phyloP scores from a whole-genome alignment of 2,888 invertebrate species.

The Troides helena region DNA sequence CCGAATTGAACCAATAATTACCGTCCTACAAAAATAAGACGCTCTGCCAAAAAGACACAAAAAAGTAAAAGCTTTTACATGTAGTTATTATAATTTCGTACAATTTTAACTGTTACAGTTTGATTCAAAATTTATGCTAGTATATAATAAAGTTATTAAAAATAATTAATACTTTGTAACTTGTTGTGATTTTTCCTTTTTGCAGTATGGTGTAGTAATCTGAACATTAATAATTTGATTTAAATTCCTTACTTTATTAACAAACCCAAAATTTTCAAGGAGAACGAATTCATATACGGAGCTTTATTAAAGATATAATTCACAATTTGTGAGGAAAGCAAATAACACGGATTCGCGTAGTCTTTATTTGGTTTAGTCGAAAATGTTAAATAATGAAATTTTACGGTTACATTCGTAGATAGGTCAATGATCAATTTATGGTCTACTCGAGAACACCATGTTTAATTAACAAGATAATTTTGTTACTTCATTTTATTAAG shows the following conservation, averaged over 20 bases:
- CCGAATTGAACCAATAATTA: too few relatives aligned
- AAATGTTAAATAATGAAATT: not conserved
- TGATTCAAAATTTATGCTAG: too few relatives aligned
- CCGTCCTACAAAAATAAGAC: too few relatives aligned
- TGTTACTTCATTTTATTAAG: too few relatives aligned
- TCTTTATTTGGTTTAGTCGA: not conserved
- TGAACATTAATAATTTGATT: constrained; percentile 8
- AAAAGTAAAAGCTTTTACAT: too few relatives aligned
- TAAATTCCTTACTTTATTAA: constrained; percentile 5
- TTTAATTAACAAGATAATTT: not conserved
- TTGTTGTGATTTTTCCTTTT: not conserved
- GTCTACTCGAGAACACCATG: not conserved
- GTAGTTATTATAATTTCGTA: too few relatives aligned
- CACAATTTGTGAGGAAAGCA: constrained; percentile 10
- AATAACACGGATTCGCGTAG: not conserved
- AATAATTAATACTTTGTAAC: too few relatives aligned
- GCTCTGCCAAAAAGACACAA: too few relatives aligned
- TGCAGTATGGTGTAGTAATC: not conserved
- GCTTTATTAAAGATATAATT: constrained; percentile 16
- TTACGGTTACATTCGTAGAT: not conserved
- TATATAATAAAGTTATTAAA: too few relatives aligned
- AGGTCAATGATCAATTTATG: not conserved
- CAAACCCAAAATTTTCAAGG: constrained; percentile 1
- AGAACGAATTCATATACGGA: constrained; percentile 3
- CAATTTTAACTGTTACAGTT: too few relatives aligned